Conservation (phyloP, 2,113 vertebrate species). For the Podarcis cretensis region DNA sequence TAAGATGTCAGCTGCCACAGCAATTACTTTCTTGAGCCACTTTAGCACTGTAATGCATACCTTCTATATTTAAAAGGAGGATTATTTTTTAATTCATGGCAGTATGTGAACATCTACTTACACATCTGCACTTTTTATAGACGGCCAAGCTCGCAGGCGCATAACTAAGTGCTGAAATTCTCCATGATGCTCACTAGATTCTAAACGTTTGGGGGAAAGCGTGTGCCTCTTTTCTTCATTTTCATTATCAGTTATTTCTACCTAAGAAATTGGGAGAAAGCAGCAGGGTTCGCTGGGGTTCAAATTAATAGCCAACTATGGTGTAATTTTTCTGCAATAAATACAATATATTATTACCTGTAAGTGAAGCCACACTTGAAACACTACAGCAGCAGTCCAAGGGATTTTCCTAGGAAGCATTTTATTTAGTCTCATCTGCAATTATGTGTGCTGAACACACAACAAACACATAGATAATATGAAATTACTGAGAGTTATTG, state of each 20-base stretch:
- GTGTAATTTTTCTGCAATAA: not conserved
- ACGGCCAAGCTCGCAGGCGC: slow-evolving; percentile 94
- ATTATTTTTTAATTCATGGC: rapidly evolving
- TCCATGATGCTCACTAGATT: slow-evolving; percentile 70
- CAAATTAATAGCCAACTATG: not conserved
- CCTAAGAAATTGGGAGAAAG: slow-evolving; percentile 66
- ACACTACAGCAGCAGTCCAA: not conserved
- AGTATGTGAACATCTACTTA: slow-evolving; percentile 71
- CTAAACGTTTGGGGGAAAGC: slow-evolving; percentile 86
- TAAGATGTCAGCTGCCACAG: not conserved
- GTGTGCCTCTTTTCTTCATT: slow-evolving; percentile 80
- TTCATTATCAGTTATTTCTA: slow-evolving; percentile 83
- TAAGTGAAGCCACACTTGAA: not conserved
- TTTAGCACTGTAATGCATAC: not conserved
- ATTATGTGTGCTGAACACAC: not conserved
- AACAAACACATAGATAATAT: not conserved
- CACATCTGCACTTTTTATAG: slow-evolving; percentile 77
- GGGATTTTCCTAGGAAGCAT: not conserved
- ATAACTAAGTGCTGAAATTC: slow-evolving; percentile 90
- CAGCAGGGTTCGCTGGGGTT: not conserved
- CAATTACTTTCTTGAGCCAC: not conserved
- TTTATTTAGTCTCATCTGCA: not conserved
- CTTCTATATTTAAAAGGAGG: not conserved
- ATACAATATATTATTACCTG: not conserved
- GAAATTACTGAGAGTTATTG: not conserved